These are phyloP conservation scores for Mustelus asterias DNA, from an alignment of 2,113 vertebrate genomes.

Conservation along the genomic window DNA sequence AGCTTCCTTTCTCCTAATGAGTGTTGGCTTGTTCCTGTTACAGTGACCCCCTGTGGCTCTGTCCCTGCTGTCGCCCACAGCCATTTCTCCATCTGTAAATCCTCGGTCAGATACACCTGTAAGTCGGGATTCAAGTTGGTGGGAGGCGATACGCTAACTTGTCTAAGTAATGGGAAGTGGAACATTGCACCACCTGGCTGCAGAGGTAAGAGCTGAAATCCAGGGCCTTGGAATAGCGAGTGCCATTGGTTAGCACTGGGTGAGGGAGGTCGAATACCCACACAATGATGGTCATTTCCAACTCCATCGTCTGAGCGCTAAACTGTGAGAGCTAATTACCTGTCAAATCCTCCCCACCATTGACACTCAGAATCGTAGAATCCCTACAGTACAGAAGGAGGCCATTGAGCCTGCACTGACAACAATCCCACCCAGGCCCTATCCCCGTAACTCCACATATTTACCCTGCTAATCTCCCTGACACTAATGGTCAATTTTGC, in stretches of 20 bases:
- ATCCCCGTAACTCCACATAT: too few relatives aligned
- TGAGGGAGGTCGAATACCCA: background rate
- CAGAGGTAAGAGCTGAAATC: background rate
- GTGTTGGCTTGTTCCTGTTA: background rate
- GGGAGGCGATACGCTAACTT: background rate
- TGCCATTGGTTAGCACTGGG: too few relatives aligned
- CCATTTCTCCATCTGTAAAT: constrained; percentile 1
- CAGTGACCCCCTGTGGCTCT: constrained; percentile 8
- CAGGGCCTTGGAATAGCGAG: background rate
- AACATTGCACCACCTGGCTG: background rate
- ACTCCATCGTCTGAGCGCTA: background rate
- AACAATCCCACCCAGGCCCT: too few relatives aligned
- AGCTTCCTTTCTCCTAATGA: background rate
- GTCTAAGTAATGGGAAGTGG: background rate
- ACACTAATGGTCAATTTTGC: too few relatives aligned
- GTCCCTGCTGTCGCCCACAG: background rate
- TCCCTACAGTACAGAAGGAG: too few relatives aligned
- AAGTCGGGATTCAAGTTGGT: background rate
- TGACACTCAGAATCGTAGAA: background rate
- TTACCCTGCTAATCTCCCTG: too few relatives aligned
- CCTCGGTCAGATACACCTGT: constrained; percentile 15
- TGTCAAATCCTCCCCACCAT: background rate
- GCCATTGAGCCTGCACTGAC: too few relatives aligned
- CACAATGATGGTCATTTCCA: background rate
- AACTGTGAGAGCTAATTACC: background rate